phyloP scores from a whole-genome alignment of 2,888 invertebrate species.

The Sericinus montela region DNA sequence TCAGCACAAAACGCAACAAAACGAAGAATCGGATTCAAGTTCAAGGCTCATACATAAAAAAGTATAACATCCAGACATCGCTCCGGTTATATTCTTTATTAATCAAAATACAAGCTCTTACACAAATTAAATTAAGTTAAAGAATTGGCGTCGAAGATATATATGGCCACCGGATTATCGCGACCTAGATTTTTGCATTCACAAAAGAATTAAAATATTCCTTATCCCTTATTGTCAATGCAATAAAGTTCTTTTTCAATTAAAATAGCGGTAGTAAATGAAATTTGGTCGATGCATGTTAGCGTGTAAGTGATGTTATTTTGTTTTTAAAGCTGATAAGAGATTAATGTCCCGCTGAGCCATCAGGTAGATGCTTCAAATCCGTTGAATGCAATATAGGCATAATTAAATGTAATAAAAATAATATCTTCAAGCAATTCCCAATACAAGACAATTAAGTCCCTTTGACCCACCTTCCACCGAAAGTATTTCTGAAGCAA shows the following conservation, averaged over 20 bases:
- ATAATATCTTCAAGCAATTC: too few species aligned
- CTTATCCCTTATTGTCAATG: neutral
- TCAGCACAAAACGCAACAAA: neutral
- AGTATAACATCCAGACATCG: constrained; percentile 42
- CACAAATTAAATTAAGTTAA: constrained; percentile 57
- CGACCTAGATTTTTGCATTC: neutral
- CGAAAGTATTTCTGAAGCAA: too few species aligned
- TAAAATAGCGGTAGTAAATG: constrained; percentile 16
- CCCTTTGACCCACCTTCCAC: too few species aligned
- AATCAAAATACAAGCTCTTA: constrained; percentile 50
- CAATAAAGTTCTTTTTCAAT: constrained; percentile 21
- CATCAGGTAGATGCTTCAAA: constrained; percentile 22
- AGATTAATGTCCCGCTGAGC: constrained; percentile 52
- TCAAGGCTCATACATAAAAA: neutral
- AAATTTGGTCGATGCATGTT: constrained; percentile 33
- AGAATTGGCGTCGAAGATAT: constrained; percentile 35
- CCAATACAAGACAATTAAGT: too few species aligned
- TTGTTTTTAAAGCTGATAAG: constrained; percentile 42
- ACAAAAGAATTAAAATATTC: constrained; percentile 17
- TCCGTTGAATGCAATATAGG: neutral
- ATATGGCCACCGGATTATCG: constrained; percentile 39
- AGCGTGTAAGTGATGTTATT: constrained; percentile 40
- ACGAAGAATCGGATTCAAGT: neutral
- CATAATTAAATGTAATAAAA: too few species aligned
- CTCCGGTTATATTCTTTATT: constrained; percentile 40